Evolutionary conservation across 2,797 vertebrate species (phyloP).

Genomic region (Poeciliopsis presidionis): DNA sequence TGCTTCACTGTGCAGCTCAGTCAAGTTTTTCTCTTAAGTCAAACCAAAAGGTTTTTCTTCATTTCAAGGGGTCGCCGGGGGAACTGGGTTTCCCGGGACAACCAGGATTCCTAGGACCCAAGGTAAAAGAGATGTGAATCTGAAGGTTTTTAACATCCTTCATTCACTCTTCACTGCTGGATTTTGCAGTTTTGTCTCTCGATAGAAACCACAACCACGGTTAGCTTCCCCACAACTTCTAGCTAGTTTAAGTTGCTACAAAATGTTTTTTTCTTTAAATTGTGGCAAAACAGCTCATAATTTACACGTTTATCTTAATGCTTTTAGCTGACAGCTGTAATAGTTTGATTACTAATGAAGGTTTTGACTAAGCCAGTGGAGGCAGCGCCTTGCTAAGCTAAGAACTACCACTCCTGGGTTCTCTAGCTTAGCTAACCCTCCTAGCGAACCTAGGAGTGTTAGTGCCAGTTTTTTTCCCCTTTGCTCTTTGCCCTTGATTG

Average conservation of each 20-base stretch:
- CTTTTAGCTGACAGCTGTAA: neutral
- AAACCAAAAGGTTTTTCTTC: neutral
- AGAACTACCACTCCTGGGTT: no score
- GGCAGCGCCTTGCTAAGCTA: neutral
- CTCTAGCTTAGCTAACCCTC: no score
- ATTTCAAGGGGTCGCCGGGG: slow-evolving; percentile 84
- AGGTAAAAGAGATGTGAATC: slow-evolving; percentile 78
- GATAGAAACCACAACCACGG: neutral
- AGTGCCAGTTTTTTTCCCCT: neutral
- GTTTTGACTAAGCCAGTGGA: neutral
- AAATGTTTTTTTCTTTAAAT: neutral
- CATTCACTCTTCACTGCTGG: neutral
- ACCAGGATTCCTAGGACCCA: slow-evolving; percentile 82
- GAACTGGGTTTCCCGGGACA: slow-evolving; percentile 78
- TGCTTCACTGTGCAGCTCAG: neutral
- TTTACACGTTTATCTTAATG: neutral
- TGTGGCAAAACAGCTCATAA: neutral
- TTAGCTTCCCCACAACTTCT: neutral
- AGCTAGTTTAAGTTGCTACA: neutral
- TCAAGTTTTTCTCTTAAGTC: neutral
- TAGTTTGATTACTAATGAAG: neutral
- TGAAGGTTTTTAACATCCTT: neutral
- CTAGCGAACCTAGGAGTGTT: neutral
- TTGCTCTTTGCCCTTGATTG: neutral
- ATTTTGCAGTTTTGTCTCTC: neutral